Evolutionary conservation across 2,797 vertebrate species (phyloP).

Genomic region (Ctenochaetus hawaiiensis): DNA sequence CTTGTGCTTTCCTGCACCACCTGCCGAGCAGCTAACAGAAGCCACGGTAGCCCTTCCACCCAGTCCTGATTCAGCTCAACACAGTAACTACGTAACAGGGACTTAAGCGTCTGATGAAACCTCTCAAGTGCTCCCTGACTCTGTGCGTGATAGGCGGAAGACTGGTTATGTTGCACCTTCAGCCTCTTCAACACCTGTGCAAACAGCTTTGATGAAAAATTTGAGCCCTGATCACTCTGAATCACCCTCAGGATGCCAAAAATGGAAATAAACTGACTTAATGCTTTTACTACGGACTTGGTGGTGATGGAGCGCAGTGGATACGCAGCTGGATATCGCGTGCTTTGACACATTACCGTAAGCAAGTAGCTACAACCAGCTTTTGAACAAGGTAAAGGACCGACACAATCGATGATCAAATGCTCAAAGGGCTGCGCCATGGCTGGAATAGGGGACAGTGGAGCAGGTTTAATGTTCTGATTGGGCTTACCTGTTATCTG

Average conservation of each 20-base stretch:
- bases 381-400: neutral
- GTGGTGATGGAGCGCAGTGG: neutral
- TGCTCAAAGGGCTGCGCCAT: neutral
- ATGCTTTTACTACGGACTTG: neutral
- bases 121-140: neutral
- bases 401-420: neutral
- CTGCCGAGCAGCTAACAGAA: neutral
- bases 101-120: neutral
- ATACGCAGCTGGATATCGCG: neutral
- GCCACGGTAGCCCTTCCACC: neutral
- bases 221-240: neutral
- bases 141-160: fast-evolving
- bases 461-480: neutral
- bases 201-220: neutral
- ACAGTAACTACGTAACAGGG: neutral
- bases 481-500: neutral
- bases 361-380: neutral
- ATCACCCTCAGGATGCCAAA: neutral
- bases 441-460: neutral
- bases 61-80: neutral
- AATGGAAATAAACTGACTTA: neutral
- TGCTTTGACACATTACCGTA: neutral
- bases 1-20: neutral
- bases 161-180: fast-evolving
- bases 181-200: neutral